Evolutionary conservation across 2,113 vertebrate genomes (phyloP).

Genomic region (Steatornis caripensis): DNA sequence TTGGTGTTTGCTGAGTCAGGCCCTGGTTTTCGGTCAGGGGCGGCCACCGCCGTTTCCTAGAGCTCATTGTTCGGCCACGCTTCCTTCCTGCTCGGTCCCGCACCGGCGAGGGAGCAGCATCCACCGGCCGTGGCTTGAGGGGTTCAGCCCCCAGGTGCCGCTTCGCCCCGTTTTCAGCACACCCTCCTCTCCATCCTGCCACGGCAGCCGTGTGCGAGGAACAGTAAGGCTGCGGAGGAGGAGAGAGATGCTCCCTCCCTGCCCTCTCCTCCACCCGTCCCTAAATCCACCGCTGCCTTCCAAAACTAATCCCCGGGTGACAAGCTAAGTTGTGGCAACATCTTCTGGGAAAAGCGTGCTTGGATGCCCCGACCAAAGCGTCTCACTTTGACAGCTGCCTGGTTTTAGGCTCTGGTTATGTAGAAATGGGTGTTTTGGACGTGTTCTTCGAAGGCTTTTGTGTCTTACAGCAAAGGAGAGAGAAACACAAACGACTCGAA

Average conservation of each 20-base stretch:
- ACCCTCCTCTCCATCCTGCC: neutral
- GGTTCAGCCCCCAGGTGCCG: neutral
- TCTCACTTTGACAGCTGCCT: neutral
- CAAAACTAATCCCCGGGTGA: neutral
- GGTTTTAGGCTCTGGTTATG: neutral
- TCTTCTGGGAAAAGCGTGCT: neutral
- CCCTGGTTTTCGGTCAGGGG: neutral
- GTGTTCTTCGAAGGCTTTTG: conserved; percentile 8
- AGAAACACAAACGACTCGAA: neutral
- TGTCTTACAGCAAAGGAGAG: neutral
- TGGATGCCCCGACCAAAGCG: neutral
- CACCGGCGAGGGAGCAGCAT: neutral
- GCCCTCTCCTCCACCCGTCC: neutral
- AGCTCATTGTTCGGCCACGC: neutral
- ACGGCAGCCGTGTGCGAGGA: neutral
- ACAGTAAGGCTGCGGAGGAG: neutral
- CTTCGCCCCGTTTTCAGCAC: neutral
- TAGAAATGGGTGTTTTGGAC: neutral
- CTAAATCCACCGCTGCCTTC: neutral
- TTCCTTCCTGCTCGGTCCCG: neutral
- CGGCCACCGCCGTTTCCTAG: neutral
- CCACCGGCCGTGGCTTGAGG: neutral
- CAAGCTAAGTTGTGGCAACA: too few species aligned
- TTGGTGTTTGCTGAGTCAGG: neutral
- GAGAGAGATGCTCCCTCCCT: neutral